These are phyloP conservation scores for Notarius quadriscutis DNA, from an alignment of 2,113 vertebrate species.

Conservation along the genomic window DNA sequence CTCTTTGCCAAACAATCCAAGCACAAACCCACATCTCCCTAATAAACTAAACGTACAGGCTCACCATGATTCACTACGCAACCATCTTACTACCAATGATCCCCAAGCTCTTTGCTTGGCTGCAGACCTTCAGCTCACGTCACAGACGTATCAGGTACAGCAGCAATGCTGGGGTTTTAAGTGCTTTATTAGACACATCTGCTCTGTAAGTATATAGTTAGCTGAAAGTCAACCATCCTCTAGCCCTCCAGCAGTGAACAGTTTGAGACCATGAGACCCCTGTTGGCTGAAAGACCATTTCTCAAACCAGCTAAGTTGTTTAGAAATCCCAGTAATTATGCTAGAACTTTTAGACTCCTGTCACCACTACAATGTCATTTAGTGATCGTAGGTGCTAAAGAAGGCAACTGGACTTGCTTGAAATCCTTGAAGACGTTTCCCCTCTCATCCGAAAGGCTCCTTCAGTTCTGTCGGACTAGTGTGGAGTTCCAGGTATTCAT, in stretches of 20 bases:
- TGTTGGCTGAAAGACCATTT: neutral
- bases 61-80: neutral
- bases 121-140: neutral
- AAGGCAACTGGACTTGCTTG: too few species aligned
- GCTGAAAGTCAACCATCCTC: neutral
- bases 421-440: too few species aligned
- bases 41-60: neutral
- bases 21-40: neutral
- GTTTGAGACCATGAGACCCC: neutral
- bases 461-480: too few species aligned
- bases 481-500: too few species aligned
- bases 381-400: too few species aligned
- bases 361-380: neutral
- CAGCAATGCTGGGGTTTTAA: too few species aligned
- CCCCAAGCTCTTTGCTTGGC: neutral
- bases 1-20: neutral
- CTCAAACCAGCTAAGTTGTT: neutral
- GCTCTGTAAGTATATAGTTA: too few species aligned
- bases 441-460: too few species aligned
- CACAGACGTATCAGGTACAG: too few species aligned
- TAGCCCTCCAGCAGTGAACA: neutral
- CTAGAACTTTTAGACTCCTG: neutral
- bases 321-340: neutral
- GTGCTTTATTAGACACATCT: too few species aligned
- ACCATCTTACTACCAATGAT: neutral